Percentiles rank a stretch among this genome's conserved stretches.
Conservation (phyloP, 2,797 vertebrate species). For the Acanthornis magna region DNA sequence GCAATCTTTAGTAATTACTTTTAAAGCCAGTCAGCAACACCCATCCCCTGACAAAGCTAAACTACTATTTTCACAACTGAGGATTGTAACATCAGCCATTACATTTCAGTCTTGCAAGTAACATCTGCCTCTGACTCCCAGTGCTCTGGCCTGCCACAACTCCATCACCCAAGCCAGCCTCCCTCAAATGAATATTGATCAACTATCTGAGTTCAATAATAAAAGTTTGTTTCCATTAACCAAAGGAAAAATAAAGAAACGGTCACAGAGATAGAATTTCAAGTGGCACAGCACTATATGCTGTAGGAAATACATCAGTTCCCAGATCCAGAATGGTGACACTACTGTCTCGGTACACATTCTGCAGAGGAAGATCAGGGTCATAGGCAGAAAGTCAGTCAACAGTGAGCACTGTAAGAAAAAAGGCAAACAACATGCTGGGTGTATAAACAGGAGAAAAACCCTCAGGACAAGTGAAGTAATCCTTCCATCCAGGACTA, state of each 20-base stretch:
- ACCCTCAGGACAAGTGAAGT: background rate
- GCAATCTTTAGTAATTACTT: constrained; percentile 17
- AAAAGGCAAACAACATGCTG: background rate
- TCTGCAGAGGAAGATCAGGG: background rate
- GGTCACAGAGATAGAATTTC: background rate
- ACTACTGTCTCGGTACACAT: rapidly evolving
- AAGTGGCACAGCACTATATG: background rate
- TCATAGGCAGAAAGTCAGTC: background rate
- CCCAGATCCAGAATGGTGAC: background rate
- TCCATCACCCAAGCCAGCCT: background rate
- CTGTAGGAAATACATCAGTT: background rate
- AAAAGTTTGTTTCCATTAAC: background rate
- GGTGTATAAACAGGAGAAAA: background rate
- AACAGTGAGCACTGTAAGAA: background rate
- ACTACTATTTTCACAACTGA: background rate
- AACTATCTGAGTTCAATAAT: background rate
- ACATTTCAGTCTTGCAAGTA: background rate
- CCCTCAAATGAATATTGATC: background rate
- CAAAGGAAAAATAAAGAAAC: background rate
- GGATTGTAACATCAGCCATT: background rate
- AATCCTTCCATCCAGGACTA: background rate
- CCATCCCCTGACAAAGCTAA: background rate
- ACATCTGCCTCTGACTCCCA: background rate
- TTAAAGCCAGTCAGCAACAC: constrained; percentile 3
- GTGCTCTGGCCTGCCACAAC: background rate